Conservation (phyloP, 2,888 invertebrate genomes). For the Himalopsyche japonica region DNA sequence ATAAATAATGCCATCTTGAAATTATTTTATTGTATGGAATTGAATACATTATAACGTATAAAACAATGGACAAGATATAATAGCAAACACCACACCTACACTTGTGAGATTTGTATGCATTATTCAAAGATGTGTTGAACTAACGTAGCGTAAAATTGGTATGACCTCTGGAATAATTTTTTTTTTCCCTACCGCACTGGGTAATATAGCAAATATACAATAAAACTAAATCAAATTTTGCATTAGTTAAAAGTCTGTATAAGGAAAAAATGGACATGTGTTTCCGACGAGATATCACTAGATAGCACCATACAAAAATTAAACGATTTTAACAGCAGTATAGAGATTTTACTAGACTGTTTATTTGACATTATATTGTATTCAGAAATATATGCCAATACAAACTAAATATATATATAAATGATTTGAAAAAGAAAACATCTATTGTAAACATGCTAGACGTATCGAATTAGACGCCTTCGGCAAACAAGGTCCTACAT, state of each 20-base stretch:
- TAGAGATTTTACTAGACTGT: too few species aligned
- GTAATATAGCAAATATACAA: neutral
- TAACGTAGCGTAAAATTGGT: constrained; percentile 35
- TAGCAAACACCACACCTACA: neutral
- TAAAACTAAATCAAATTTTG: neutral
- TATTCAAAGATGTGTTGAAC: constrained; percentile 27
- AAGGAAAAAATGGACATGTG: neutral
- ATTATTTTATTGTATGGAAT: constrained; percentile 30
- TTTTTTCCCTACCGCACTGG: neutral
- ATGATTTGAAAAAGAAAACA: too few species aligned
- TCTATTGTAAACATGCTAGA: too few species aligned
- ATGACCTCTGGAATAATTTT: constrained; percentile 28
- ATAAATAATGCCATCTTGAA: constrained; percentile 6
- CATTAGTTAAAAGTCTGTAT: neutral
- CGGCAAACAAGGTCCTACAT: too few species aligned
- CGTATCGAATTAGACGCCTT: too few species aligned
- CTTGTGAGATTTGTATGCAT: constrained; percentile 21
- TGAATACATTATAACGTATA: constrained; percentile 21
- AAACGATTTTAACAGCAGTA: too few species aligned
- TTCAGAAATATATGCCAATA: too few species aligned
- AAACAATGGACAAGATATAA: constrained; percentile 26
- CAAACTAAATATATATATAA: too few species aligned
- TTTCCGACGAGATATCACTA: neutral
- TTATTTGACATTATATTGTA: too few species aligned
- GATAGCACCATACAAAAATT: too few species aligned